A percentile compares a stretch with the other conserved stretches of the same genome.
Conservation (phyloP, 2,113 vertebrate species). For the Daubentonia madagascariensis region DNA sequence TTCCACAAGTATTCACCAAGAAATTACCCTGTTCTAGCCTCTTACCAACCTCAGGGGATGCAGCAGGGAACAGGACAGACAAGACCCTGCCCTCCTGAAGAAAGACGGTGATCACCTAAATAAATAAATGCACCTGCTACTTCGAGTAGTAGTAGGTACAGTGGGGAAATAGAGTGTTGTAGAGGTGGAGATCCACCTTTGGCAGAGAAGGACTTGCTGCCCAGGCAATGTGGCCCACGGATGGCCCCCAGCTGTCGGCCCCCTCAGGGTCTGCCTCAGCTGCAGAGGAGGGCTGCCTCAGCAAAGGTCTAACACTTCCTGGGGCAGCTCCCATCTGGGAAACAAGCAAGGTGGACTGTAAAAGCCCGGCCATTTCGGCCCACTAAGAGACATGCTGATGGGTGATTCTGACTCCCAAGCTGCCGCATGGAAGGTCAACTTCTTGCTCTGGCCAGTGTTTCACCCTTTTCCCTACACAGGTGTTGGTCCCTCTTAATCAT, state of each 20-base stretch:
- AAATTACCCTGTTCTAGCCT: neutral
- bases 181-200: neutral
- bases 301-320: neutral
- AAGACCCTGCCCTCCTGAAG: neutral
- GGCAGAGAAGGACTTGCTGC: too few relatives aligned
- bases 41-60: neutral
- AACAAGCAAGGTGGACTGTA: rapidly evolving
- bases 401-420: rapidly evolving
- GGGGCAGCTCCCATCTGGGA: neutral
- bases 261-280: rapidly evolving
- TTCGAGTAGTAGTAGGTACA: neutral
- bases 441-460: neutral
- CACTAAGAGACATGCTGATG: too few relatives aligned
- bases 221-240: too few relatives aligned
- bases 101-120: neutral
- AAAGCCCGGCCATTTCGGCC: rapidly evolving
- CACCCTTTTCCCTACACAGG: neutral
- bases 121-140: rapidly evolving
- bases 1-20: neutral
- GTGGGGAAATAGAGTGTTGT: rapidly evolving
- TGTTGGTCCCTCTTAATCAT: too few relatives aligned
- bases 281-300: neutral
- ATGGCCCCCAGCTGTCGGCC: neutral
- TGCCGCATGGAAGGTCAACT: rapidly evolving
- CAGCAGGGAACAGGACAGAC: neutral